Evolutionary conservation across 2,797 vertebrate genomes (phyloP), one percentile per base, ranked within the genome.

Genomic region (Sebastes nivosus): DNA sequence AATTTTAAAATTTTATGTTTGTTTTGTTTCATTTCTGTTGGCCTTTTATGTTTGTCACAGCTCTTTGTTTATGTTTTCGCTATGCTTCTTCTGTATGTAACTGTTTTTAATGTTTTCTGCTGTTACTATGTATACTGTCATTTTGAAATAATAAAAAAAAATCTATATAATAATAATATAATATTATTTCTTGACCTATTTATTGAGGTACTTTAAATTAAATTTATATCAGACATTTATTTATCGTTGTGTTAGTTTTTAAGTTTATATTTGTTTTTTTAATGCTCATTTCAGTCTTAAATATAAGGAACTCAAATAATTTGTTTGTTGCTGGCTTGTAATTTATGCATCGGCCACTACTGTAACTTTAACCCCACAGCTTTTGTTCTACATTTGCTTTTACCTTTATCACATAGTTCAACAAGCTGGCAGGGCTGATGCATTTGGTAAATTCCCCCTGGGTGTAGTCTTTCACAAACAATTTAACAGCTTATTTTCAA

Each of bases 121-220:
- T 36, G 34, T 36, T 36, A 36, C 34, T 36, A 36, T 36, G 12
- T 0, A 13, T 36, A 36, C 34, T 36, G 34, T 5, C 4, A 36
- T 36, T 36, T 36, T 36, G 34, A 36, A 36, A 36, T 36, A 36
- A 36, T 12, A 36, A 13, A 13, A 36, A 12, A 1, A 36, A 13
- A 36, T 12, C 25, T 4, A 25, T 25, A 25, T 25, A 25, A 52
- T 16, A 18, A 67, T 55, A 18, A 67, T 55, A 4, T 2, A 16
- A 50, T 50, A 29, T 9, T 2, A 6, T 50, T 65, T 68, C 0
- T 25, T 12, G 0, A 8, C 20, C 13, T 16, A 2, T 50, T 20
- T 6, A 16, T 67, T 10, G 1, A 10, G 1, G 3, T 5, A 27
- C 0, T 16, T 9, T 5, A n/a, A 9, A 10, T 8, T 4, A 0